Conservation (phyloP, 2,113 vertebrate species). For the Sterrhoptilus dennistouni region DNA sequence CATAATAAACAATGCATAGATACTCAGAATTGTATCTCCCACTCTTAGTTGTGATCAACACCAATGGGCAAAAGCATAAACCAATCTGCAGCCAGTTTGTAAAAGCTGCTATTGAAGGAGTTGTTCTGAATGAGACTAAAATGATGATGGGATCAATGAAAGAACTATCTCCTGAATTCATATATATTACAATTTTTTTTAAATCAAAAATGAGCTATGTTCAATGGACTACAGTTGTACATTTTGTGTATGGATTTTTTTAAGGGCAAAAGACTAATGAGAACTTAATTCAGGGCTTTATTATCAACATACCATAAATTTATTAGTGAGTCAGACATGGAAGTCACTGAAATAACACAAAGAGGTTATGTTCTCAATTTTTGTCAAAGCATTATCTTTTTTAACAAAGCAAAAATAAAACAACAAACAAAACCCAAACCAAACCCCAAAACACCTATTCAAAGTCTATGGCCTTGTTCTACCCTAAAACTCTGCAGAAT, state of each 20-base stretch:
- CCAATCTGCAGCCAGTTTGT: background rate
- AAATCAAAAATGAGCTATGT: background rate
- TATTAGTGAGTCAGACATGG: background rate
- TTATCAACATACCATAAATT: background rate
- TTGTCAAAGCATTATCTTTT: background rate
- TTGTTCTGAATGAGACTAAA: background rate
- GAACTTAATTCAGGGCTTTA: background rate
- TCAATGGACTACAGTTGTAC: background rate
- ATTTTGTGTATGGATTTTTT: background rate
- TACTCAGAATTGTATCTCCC: background rate
- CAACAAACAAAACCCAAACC: background rate
- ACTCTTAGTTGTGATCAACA: background rate
- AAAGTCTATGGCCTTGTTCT: background rate
- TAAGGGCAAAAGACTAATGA: background rate
- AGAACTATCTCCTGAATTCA: background rate
- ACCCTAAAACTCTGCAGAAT: background rate
- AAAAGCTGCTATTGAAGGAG: background rate
- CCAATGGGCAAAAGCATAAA: background rate
- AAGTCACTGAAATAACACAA: background rate
- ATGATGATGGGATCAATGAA: background rate
- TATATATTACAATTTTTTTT: background rate
- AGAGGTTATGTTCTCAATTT: background rate
- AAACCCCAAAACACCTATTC: background rate
- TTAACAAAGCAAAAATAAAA: background rate
- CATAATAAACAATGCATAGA: background rate